Evolutionary conservation across 2,797 vertebrate species (phyloP), one percentile per base, ranked within the genome.

Genomic region (Enteromius thamalakanensis): DNA sequence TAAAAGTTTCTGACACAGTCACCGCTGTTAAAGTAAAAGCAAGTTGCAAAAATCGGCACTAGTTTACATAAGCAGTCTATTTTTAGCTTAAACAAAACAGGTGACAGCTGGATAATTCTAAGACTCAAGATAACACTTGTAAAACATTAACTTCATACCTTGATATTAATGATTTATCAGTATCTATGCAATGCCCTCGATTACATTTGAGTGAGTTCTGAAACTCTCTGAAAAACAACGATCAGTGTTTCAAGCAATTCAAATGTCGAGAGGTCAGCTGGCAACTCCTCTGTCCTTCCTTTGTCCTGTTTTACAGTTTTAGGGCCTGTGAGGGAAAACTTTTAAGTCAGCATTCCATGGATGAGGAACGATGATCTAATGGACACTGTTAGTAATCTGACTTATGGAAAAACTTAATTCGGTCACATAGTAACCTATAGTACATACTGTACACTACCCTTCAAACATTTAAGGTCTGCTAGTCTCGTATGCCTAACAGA

Each of bases 381-480:
- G 37, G 26, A 37, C 49, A 58, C 21, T 37, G 45, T 40, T 64
- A 23, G 69, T 72, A 72, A 71, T 62, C 23, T 60, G 45, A 79
- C 45, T 68, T 29, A 19, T 26, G 15, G 8, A 45, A 26, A 29
- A 76, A 29, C 3, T 45, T 45, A 62, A 80, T 71, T 55, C 42
- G 45, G 34, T 58, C 79, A 71, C 51, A 47, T 19, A 69, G 23
- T 80, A 29, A 40, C 37, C 4, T 47, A 23, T 10, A 3, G 40
- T 42, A 42, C 23, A 62, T 40, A 53, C 26, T 34, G 10, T 53
- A 58, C 0, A 58, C 32, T 76, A 58, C 21, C 12, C 0, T 37
- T 58, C 19, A 40, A 75, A 37, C 19, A 32, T 72, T n/a, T 53
- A 1, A 10, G 49, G 49, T 53, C 0, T 19, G 3, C 10, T 15